Percentiles rank a stretch among this genome's conserved stretches.
Evolutionary conservation across 2,888 invertebrate genomes (phyloP).

Genomic region (Habrosyne pyritoides): DNA sequence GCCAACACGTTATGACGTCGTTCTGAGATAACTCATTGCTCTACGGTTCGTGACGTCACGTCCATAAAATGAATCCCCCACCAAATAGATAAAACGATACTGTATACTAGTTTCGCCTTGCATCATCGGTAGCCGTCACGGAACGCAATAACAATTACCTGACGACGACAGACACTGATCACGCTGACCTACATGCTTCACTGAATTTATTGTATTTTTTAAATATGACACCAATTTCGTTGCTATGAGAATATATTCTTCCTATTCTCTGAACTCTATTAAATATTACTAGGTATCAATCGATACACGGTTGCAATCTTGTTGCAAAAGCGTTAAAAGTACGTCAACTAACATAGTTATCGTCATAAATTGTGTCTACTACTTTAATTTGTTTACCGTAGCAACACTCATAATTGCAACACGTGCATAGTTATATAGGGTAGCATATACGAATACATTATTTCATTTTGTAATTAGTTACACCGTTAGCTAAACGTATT

Average conservation of each 20-base stretch:
- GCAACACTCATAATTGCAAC: not conserved
- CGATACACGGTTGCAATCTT: not conserved
- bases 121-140: conserved; percentile 44
- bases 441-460: too few species aligned
- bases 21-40: conserved; percentile 51
- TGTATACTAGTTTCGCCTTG: conserved; percentile 40
- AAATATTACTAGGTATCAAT: too few species aligned
- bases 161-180: conserved; percentile 32
- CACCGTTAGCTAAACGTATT: conserved; percentile 35
- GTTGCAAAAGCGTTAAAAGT: too few species aligned
- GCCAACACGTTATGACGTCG: conserved; percentile 70
- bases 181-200: conserved; percentile 57
- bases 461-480: conserved; percentile 17
- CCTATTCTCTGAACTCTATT: not conserved
- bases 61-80: conserved; percentile 42
- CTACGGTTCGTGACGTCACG: conserved; percentile 57
- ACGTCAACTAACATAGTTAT: too few species aligned
- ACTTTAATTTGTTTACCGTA: not conserved
- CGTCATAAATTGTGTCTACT: too few species aligned
- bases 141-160: conserved; percentile 60
- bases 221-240: conserved; percentile 1
- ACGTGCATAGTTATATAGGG: not conserved
- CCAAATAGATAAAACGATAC: conserved; percentile 42
- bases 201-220: conserved; percentile 46
- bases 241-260: not conserved